Base-by-base conservation (phyloP, 2,888 invertebrate species). In the Clivina fossor region DNA sequence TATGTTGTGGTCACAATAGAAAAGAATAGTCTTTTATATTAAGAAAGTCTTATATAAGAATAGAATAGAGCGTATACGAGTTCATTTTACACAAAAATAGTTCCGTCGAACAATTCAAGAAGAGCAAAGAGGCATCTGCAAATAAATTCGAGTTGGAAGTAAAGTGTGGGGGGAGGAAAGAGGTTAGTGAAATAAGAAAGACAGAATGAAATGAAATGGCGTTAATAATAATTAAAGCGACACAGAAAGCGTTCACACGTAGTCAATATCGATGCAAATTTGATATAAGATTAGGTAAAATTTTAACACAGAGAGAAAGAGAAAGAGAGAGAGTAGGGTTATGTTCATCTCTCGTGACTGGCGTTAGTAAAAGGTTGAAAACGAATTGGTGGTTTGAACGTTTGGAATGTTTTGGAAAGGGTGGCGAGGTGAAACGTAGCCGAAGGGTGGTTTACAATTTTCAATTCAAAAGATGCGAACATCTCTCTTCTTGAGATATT, bases 401-500 rank as follows among this genome's bases (percentile, higher is more conserved):
- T 70, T 69, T 66, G n/a, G n/a, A 68, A 66, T 61, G 71, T 65
- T 56, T n/a, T 65, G 71, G 71, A 70, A 71, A n/a, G n/a, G n/a
- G n/a, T n/a, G n/a, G n/a, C n/a, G n/a, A n/a, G n/a, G n/a, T n/a
- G n/a, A n/a, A n/a, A n/a, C n/a, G n/a, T n/a, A n/a, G n/a, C n/a
- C n/a, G n/a, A n/a, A 67, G 70, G 70, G 70, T 67, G 70, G 71
- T 70, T 71, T 70, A 71, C 71, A 71, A 71, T 69, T 70, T 71
- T 71, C 70, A 69, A 70, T 71, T 71, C 69, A 67, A 68, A n/a
- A 68, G 69, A 67, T 66, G 69, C 68, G 66, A 67, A 69, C 70
- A 69, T 69, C n/a, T n/a, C n/a, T n/a, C n/a, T n/a, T n/a, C 69
- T 70, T 67, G 68, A 64, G 68, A 70, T 71, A 71, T 71, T 68